Evolutionary conservation across 1,140 invertebrate genomes (phyloP), one percentile per base, ranked within the genome.

Genomic region (Euura saliciscinereae): DNA sequence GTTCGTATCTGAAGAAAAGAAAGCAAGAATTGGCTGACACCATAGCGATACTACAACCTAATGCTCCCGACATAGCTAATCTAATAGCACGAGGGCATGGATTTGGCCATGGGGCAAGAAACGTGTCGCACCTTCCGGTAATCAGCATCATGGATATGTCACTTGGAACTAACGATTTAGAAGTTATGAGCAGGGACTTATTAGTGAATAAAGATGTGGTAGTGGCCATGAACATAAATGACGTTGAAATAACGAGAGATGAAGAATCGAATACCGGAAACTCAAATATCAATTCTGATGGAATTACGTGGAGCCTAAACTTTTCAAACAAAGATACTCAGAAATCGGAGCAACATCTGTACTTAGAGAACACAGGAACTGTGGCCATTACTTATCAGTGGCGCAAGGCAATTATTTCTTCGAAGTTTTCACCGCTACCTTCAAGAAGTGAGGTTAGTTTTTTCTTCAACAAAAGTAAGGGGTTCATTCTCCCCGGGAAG

Each of bases 401-500:
- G 82, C 69, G 79, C 46, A 46, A 77, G 6, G 68, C 66, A 2
- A 44, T 45, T 2, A 73, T 6, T 13, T 43, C 0, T 0, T 66
- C 66, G 0, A 65, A 59, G 1, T 4, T 66, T 5, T 4, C 76
- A 13, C 66, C 72, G 0, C 6, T 74, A 0, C 8, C 8, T 59
- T 13, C 4, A 4, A 66, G 2, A 45, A 44, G 43, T 6, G 28
- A 6, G 1, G 75, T 75, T 44, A 8, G 65, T 2, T 85, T 85
- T 45, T 82, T 78, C 66, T 85, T 85, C 43, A 77, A 85, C 11
- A 84, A 85, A 51, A 83, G 77, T 28, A 78, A 75, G 2, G 73
- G 69, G 1, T 43, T 78, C 8, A 73, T 85, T 65, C 71, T 78
- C 4, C 83, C 81, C 0, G 79, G 83, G 0, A 77, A 84, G 43